Percentiles rank a stretch among this genome's conserved stretches.
These are phyloP conservation scores for Apis laboriosa DNA, from an alignment of 1,140 invertebrate genomes.

Conservation along the genomic window DNA sequence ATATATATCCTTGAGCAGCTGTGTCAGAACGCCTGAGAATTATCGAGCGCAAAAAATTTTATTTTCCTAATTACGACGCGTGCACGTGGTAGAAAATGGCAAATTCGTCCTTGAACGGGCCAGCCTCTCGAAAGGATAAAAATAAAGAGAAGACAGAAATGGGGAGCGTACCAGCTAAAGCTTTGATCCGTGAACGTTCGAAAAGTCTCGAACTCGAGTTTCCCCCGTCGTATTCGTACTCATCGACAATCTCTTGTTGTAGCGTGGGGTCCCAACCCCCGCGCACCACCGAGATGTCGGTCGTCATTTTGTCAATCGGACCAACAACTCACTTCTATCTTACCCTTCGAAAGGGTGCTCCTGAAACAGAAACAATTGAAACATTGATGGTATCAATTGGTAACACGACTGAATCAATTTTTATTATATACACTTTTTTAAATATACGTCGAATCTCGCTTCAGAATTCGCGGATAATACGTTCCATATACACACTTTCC, in stretches of 20 bases:
- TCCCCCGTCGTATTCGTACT: constrained; percentile 99
- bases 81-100: not conserved
- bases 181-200: constrained; percentile 99
- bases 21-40: too few relatives aligned
- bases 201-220: constrained; percentile 99
- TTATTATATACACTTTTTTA: too few relatives aligned
- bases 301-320: constrained; percentile 90
- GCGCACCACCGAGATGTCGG: constrained; percentile 97
- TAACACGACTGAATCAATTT: too few relatives aligned
- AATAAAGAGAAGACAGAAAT: not conserved
- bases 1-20: too few relatives aligned
- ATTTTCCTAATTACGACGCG: too few relatives aligned
- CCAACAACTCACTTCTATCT: constrained; percentile 73
- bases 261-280: constrained; percentile 92
- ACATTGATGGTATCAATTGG: not conserved
- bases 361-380: constrained; percentile 62
- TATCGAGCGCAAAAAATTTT: too few relatives aligned
- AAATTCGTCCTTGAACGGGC: not conserved
- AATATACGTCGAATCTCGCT: too few relatives aligned
- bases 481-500: too few relatives aligned
- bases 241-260: constrained; percentile 94
- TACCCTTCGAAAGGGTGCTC: constrained; percentile 74
- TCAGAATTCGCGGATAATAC: too few relatives aligned
- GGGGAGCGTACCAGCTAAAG: constrained; percentile 91
- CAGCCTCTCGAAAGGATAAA: not conserved